phyloP scores from a whole-genome alignment of 1,140 invertebrate species.

The Calliphora vicina region DNA sequence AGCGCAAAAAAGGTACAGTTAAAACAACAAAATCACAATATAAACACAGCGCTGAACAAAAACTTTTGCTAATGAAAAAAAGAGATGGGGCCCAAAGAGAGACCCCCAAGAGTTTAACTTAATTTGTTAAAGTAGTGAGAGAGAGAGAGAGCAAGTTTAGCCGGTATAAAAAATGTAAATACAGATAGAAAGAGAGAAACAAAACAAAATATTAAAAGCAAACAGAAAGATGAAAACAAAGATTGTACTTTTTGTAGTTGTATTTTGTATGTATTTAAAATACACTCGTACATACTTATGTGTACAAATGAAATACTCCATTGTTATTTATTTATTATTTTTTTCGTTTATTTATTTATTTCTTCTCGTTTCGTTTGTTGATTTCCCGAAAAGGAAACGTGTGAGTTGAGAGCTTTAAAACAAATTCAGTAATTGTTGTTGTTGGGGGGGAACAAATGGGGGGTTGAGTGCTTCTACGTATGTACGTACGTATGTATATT shows the following conservation, averaged over 20 bases:
- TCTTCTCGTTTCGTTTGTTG: not conserved
- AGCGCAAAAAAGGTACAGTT: conserved; percentile 38
- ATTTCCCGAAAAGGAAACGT: conserved; percentile 23
- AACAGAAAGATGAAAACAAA: not conserved
- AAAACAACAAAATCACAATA: conserved; percentile 36
- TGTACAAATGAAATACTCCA: not conserved
- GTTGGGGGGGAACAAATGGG: not conserved
- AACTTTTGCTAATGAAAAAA: not conserved
- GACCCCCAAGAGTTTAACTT: not conserved
- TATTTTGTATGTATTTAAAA: not conserved
- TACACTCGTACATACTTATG: not conserved
- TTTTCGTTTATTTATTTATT: not conserved
- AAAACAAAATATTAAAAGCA: conserved; percentile 3
- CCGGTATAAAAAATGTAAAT: not conserved
- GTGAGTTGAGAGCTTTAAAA: conserved; percentile 8
- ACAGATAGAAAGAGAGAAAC: not conserved
- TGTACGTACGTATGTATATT: not conserved
- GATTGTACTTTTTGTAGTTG: not conserved
- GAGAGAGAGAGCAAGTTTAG: not conserved
- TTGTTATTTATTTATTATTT: not conserved
- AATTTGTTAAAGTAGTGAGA: not conserved
- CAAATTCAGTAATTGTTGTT: not conserved
- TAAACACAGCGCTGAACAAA: conserved; percentile 16
- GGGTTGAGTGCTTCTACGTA: not conserved
- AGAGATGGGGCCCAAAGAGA: not conserved